Evolutionary conservation across 2,888 invertebrate genomes (phyloP), one percentile per base, ranked within the genome.

Genomic region (Vandiemenella viatica): DNA sequence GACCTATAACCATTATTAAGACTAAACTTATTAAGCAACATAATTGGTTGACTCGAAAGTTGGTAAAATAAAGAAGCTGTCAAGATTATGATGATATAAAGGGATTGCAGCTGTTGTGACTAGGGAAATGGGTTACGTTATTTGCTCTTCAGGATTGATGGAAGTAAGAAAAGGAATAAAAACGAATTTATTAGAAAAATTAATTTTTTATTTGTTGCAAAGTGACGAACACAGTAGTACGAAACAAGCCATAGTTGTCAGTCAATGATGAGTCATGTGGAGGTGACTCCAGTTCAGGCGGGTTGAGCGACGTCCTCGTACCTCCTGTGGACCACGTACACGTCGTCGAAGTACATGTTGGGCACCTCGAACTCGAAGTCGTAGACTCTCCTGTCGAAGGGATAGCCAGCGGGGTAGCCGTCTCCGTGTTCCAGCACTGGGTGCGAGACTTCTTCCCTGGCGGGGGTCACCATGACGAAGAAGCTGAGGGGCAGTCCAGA

Each of bases 351-450:
- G 60, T 64, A 63, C 54, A 76, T 58, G 65, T 76, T 76, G 52
- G 65, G 65, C 7, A 71, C 61, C 46, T 60, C 13, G 71, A 79
- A 82, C 53, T 67, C 69, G 10, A 13, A 13, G 44, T 65, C 65
- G 42, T 75, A 67, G 58, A 80, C 73, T 15, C 68, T 67, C 56
- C 81, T 77, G 62, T 86, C 83, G 61, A 86, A 74, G 53, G 86
- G 86, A 72, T 77, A 86, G 47, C 81, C 83, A 59, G 79, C 69
- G 42, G 83, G 74, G 62, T 74, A 72, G 55, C 70, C 72, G 62
- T 84, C 83, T 37, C 78, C 66, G 47, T 63, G 58, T 45, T 61
- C 61, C 67, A 74, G 63, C 63, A 71, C 76, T 23, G 38, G 32
- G 15, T 47, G 43, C 17, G 45, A 32, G 38, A 40, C 37, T n/a